Percentiles rank a stretch among this genome's conserved stretches.
Conservation (phyloP, 1,140 invertebrate genomes). For the Brachionus sp. region DNA sequence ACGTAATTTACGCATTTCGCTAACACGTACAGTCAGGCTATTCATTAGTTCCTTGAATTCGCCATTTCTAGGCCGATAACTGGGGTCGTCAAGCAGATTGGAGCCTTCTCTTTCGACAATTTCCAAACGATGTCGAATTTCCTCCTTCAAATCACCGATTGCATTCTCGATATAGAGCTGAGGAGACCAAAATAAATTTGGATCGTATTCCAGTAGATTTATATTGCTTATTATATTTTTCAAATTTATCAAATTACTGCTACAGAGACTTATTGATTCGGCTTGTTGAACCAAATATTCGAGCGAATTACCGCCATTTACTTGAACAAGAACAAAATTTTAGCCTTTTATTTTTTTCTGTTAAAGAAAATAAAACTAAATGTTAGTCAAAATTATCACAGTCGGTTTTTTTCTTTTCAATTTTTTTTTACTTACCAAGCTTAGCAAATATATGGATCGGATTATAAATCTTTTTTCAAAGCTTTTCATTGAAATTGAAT, state of each 20-base stretch:
- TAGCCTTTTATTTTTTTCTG: background rate
- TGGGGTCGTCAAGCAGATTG: conserved; percentile 9
- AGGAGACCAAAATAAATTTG: conserved; percentile 41
- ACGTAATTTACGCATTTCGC: conserved; percentile 22
- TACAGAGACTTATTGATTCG: background rate
- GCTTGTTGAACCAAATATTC: background rate
- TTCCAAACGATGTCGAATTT: conserved; percentile 32
- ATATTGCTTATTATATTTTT: conserved; percentile 45
- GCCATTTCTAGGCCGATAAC: conserved; percentile 3
- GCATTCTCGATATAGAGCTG: conserved; percentile 43
- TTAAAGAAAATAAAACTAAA: background rate
- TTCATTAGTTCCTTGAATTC: conserved; percentile 13
- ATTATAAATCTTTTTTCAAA: background rate
- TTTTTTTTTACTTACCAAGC: background rate
- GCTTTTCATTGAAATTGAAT: background rate
- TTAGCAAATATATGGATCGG: background rate
- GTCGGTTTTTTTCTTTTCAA: background rate
- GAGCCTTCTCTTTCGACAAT: conserved; percentile 44
- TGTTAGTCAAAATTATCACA: background rate
- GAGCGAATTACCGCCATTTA: background rate
- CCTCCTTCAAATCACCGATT: conserved; percentile 40
- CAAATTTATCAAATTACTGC: conserved; percentile 29
- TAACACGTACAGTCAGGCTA: background rate
- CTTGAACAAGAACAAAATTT: background rate
- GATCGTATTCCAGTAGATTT: conserved; percentile 23